Percentiles rank a stretch among this genome's conserved stretches.
phyloP scores from a whole-genome alignment of 2,113 vertebrate genomes.

The Percopsis transmontana region DNA sequence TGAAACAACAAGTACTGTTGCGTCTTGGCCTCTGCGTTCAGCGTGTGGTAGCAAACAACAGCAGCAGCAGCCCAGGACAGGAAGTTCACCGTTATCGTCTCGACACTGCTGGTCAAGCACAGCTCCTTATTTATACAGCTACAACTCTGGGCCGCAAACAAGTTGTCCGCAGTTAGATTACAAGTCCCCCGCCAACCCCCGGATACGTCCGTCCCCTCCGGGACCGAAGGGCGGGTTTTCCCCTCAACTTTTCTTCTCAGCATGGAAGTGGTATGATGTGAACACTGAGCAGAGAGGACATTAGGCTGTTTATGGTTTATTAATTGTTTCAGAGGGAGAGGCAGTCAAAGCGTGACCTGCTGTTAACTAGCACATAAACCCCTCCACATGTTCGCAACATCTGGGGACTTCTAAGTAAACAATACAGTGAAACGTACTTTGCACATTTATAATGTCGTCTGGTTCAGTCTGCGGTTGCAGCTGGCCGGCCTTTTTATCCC shows the following conservation, averaged over 20 bases:
- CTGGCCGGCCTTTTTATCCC: constrained; percentile 69
- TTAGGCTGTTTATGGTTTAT: constrained; percentile 70
- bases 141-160: constrained; percentile 30
- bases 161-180: constrained; percentile 55
- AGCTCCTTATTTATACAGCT: constrained; percentile 47
- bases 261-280: constrained; percentile 49
- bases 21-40: constrained; percentile 54
- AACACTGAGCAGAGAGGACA: constrained; percentile 63
- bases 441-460: constrained; percentile 21
- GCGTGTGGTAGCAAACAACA: constrained; percentile 60
- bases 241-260: constrained; percentile 55
- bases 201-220: background rate
- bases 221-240: constrained; percentile 45
- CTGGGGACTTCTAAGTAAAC: constrained; percentile 70
- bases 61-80: constrained; percentile 39
- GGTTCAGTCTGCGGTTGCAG: constrained; percentile 60
- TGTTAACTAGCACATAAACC: constrained; percentile 74
- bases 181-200: constrained; percentile 4
- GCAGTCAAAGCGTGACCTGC: constrained; percentile 57
- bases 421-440: constrained; percentile 64
- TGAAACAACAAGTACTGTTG: constrained; percentile 61
- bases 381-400: constrained; percentile 70
- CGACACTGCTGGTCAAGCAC: constrained; percentile 39
- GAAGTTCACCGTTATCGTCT: constrained; percentile 42
- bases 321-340: constrained; percentile 75